Conservation (phyloP, 2,888 invertebrate species). For the Pseudanteris insignis region DNA sequence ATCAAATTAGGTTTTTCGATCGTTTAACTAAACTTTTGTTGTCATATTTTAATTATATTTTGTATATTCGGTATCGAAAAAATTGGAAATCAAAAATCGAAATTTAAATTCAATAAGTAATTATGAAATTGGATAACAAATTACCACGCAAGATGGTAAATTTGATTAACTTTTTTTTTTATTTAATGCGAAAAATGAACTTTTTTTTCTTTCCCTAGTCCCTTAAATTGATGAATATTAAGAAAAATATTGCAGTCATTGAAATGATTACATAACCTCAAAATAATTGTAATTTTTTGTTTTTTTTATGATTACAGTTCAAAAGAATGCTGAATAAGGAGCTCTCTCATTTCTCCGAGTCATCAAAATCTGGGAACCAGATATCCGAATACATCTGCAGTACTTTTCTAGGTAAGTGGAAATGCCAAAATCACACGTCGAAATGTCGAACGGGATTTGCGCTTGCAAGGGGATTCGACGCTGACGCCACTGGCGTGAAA, state of each 20-base stretch:
- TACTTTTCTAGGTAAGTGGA: constrained; percentile 94
- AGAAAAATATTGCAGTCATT: neutral
- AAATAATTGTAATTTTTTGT: neutral
- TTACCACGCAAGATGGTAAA: no score
- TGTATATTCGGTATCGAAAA: no score
- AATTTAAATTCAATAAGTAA: no score
- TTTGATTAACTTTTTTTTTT: no score
- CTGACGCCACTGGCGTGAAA: constrained; percentile 9
- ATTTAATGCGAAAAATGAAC: no score
- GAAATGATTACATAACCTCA: neutral
- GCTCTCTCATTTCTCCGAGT: constrained; percentile 98
- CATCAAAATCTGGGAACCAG: constrained; percentile 98
- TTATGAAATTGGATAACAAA: no score
- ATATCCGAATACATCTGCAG: constrained; percentile 99
- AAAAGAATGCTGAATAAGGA: constrained; percentile 99
- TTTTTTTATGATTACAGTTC: constrained; percentile 79
- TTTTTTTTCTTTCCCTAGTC: no score
- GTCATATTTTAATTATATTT: no score
- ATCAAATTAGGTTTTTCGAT: no score
- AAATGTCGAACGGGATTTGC: neutral
- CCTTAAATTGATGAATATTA: no score
- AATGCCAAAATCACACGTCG: neutral
- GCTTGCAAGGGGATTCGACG: neutral
- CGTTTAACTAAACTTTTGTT: no score
- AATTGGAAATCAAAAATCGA: no score